A percentile compares a stretch with the other conserved stretches of the same genome.
Conservation (phyloP, 2,888 invertebrate genomes). For the Leptopilina myrica region DNA sequence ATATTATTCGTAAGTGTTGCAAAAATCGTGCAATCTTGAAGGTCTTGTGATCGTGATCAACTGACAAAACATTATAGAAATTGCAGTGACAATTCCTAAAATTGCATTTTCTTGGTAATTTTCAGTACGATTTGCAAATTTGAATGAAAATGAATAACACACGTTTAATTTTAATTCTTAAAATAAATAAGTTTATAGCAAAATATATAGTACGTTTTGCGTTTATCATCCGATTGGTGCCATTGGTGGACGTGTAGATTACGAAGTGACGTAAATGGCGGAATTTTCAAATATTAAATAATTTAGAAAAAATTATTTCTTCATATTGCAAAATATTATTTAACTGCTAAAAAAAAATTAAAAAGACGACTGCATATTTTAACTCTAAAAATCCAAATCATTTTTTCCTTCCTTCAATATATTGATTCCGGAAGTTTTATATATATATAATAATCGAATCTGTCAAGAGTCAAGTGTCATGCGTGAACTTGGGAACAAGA, state of each 20-base stretch:
- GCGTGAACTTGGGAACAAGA: constrained; percentile 12
- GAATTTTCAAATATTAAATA: neutral
- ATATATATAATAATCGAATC: neutral
- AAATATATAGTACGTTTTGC: too few relatives aligned
- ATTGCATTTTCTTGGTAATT: neutral
- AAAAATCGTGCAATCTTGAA: constrained; percentile 4
- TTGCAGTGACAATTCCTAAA: neutral
- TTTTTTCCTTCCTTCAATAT: neutral
- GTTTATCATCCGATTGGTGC: neutral
- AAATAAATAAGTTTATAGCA: too few relatives aligned
- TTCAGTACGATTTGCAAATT: neutral
- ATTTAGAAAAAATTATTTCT: too few relatives aligned
- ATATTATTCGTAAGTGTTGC: constrained; percentile 2
- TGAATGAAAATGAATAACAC: neutral
- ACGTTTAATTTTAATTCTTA: neutral
- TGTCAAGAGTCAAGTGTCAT: neutral
- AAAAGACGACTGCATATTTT: too few relatives aligned
- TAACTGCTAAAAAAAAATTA: too few relatives aligned
- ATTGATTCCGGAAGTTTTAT: constrained; percentile 2
- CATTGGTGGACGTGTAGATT: neutral
- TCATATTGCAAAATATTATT: too few relatives aligned
- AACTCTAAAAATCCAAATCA: neutral
- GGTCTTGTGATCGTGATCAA: neutral
- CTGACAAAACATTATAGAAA: neutral
- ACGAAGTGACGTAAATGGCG: neutral